Percentiles rank a stretch among this genome's conserved stretches.
These are phyloP conservation scores for Pteropus alecto DNA, from an alignment of 2,113 vertebrate genomes.

Conservation along the genomic window DNA sequence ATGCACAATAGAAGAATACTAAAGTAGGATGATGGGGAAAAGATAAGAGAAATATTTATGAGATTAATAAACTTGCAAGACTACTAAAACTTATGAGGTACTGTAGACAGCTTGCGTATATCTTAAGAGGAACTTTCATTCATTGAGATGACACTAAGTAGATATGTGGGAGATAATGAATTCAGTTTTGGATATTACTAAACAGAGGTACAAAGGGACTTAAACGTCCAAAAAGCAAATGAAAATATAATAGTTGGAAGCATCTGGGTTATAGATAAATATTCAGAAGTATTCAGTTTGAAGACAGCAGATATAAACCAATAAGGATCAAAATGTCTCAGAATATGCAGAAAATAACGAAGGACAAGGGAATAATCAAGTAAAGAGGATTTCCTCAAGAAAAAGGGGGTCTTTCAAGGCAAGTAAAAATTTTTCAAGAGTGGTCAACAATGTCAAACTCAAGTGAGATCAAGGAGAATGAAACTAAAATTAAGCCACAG, in stretches of 20 bases:
- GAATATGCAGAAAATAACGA: not conserved
- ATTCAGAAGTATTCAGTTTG: not conserved
- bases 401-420: not conserved
- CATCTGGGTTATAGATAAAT: not conserved
- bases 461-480: not conserved
- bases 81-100: not conserved
- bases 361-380: not conserved
- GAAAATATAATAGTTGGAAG: not conserved
- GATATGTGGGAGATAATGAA: not conserved
- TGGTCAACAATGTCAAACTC: not conserved
- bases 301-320: not conserved
- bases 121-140: not conserved
- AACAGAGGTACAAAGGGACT: not conserved
- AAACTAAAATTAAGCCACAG: not conserved
- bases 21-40: not conserved
- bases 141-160: not conserved
- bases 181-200: not conserved
- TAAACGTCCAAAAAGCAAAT: not conserved
- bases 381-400: not conserved
- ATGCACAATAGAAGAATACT: not conserved
- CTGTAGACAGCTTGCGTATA: not conserved
- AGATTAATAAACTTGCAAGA: not conserved
- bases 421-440: not conserved
- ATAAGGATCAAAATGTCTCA: not conserved
- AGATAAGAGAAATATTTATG: not conserved